Conservation (phyloP, 2,113 vertebrate genomes). For the Xenopus borealis region DNA sequence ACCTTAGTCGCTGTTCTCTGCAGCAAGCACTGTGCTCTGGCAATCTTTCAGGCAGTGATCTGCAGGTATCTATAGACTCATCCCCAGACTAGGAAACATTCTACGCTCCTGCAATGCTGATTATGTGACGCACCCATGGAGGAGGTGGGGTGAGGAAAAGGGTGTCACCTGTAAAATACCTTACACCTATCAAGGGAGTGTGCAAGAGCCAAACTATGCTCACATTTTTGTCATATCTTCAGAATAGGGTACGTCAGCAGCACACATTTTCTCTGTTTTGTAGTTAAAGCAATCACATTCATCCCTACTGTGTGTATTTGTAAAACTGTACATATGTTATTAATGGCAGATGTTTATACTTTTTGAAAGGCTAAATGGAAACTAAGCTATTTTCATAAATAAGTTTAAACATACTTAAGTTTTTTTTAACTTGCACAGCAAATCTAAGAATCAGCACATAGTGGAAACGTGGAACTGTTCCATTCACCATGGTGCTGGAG, state of each 20-base stretch:
- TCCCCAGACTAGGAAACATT: constrained; percentile 49
- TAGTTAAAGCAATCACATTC: no score
- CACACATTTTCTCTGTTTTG: no score
- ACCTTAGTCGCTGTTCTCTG: constrained; percentile 22
- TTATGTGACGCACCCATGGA: constrained; percentile 72
- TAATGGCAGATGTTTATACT: not conserved
- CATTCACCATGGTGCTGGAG: no score
- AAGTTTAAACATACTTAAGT: no score
- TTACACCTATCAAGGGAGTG: constrained; percentile 54
- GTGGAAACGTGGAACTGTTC: no score
- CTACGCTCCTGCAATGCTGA: constrained; percentile 51
- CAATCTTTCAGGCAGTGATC: constrained; percentile 18
- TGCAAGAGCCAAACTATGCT: constrained; percentile 38
- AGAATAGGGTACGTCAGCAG: constrained; percentile 29
- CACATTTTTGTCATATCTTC: constrained; percentile 49
- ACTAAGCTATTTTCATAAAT: no score
- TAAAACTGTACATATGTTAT: no score
- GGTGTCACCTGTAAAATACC: constrained; percentile 78
- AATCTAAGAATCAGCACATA: no score
- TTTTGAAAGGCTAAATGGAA: not conserved
- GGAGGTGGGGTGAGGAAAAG: constrained; percentile 71
- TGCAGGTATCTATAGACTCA: constrained; percentile 28
- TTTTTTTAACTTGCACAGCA: not conserved
- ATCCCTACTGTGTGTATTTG: no score
- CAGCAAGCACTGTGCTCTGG: not conserved